These are phyloP conservation scores for Diploptera punctata DNA, from an alignment of 2,888 invertebrate species.

Conservation along the genomic window DNA sequence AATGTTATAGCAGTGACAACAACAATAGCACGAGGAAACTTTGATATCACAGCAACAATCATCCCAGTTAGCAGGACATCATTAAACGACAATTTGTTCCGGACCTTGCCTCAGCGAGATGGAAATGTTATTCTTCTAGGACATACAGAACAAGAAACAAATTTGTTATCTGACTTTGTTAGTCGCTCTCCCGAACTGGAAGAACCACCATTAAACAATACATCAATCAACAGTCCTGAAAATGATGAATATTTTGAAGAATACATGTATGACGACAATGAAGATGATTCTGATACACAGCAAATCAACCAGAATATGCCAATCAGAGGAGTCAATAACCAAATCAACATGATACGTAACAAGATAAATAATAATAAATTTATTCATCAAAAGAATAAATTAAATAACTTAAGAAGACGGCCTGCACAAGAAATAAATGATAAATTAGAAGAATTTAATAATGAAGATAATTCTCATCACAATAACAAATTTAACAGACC, in stretches of 20 bases:
- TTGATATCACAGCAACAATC: slow-evolving; percentile 1
- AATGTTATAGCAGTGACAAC: slow-evolving; percentile 16
- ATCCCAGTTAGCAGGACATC: background rate
- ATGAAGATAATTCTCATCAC: no score
- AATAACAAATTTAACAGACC: no score
- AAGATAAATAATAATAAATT: background rate
- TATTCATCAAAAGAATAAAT: background rate
- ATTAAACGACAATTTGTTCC: background rate
- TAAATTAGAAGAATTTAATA: no score
- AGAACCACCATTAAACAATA: no score
- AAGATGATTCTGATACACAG: background rate
- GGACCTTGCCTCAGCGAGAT: background rate
- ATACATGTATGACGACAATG: background rate
- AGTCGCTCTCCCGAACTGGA: background rate
- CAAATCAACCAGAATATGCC: no score
- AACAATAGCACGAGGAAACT: slow-evolving; percentile 6
- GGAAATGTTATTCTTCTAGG: background rate
- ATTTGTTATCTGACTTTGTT: background rate
- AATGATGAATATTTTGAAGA: background rate
- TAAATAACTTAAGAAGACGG: no score
- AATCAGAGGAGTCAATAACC: no score
- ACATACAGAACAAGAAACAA: background rate
- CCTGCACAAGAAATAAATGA: no score
- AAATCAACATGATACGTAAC: no score
- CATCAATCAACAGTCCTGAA: background rate